Evolutionary conservation across 2,797 vertebrate genomes (phyloP), one percentile per base, ranked within the genome.

Genomic region (Muscicapa striata): DNA sequence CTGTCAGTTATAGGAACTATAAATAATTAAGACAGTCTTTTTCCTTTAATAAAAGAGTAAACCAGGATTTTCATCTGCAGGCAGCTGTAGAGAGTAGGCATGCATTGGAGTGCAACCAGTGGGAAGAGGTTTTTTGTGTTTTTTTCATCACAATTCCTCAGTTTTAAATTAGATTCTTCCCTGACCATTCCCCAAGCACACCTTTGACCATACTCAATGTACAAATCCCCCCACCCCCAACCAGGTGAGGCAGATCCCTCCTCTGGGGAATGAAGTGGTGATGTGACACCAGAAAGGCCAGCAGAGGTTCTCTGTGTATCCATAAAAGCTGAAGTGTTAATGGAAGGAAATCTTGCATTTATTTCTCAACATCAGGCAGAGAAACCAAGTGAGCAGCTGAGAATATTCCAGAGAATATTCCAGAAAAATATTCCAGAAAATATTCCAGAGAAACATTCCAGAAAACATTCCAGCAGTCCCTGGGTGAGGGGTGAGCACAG

Each of bases 21-120:
- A 98, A 98, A 98, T 98, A 98, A 98, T 97, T 96, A 97, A 97
- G 97, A 97, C 95, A 95, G 93, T 95, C 79, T 95, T 95, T 95
- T 94, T 95, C 92, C 96, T 97, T 91, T 89, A 84, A 91, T 96
- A 97, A 95, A 96, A 91, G 96, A 98, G 97, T 97, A 98, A 98
- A 97, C 97, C 96, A 89, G 94, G 61, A 91, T 86, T 83, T 91
- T 93, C 91, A 85, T 66, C 96, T 97, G 93, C 94, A 96, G 96
- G 87, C 97, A 94, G 94, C 94, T 95, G 94, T 30, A 87, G 38
- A 86, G 90, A 86, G 90, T 32, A 46, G 93, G 93, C 97, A 97
- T 94, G 97, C 96, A 66, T 93, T 94, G 64, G 86, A 96, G 96
- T 95, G 88, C 95, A 90, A 77, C 81, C 10, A 4, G 64, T 83